These are phyloP conservation scores for Ashinkailepas kermadecensis DNA, from an alignment of 2,888 invertebrate genomes.

Conservation along the genomic window DNA sequence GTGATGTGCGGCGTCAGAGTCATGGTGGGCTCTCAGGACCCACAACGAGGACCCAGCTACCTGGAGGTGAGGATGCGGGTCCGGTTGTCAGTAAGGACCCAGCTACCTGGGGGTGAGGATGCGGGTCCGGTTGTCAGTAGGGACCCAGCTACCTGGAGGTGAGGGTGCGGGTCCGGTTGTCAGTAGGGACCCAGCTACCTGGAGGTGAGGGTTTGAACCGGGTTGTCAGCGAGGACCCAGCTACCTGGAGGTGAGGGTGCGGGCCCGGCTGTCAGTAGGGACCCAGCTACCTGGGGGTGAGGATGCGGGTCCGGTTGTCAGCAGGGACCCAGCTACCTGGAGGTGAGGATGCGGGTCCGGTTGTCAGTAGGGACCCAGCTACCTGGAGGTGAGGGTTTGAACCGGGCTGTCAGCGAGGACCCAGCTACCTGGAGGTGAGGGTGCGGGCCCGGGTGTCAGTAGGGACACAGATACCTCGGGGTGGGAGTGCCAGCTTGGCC, in stretches of 20 bases:
- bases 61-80: constrained; percentile 56
- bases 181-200: constrained; percentile 65
- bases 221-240: constrained; percentile 59
- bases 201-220: too few relatives aligned
- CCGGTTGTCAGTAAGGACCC: constrained; percentile 59
- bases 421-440: constrained; percentile 65
- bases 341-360: constrained; percentile 50
- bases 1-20: constrained; percentile 86
- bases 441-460: constrained; percentile 47
- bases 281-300: constrained; percentile 75
- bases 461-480: constrained; percentile 71
- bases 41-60: constrained; percentile 65
- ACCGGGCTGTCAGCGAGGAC: constrained; percentile 53
- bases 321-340: constrained; percentile 69
- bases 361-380: constrained; percentile 65
- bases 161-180: constrained; percentile 42
- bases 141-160: constrained; percentile 70
- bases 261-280: constrained; percentile 54
- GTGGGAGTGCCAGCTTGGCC: constrained; percentile 46
- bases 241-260: constrained; percentile 59
- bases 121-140: too few relatives aligned
- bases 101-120: constrained; percentile 75
- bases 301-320: too few relatives aligned
- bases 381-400: too few relatives aligned
- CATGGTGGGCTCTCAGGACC: constrained; percentile 73